A percentile compares a stretch with the other conserved stretches of the same genome.
These are phyloP conservation scores for Sander lucioperca DNA, from an alignment of 2,113 vertebrate species.

Conservation along the genomic window DNA sequence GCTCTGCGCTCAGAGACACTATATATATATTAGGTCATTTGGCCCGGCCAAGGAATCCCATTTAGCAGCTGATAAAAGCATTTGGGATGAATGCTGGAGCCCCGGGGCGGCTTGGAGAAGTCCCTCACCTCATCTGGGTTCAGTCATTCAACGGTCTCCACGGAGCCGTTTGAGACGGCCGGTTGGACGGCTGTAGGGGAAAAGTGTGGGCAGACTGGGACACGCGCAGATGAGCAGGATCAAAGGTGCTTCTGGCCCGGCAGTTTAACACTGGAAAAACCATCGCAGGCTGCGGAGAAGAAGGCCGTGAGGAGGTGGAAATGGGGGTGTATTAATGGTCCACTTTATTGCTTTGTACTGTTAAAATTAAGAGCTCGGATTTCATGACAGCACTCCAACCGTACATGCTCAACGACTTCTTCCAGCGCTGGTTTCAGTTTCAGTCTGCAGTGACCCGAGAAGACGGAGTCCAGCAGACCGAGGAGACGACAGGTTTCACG, in stretches of 20 bases:
- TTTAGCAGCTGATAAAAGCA: conserved; percentile 79
- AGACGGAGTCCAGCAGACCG: neutral
- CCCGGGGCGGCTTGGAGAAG: conserved; percentile 49
- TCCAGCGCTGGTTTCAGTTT: conserved; percentile 20
- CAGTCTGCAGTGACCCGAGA: conserved; percentile 8
- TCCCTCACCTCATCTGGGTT: conserved; percentile 66
- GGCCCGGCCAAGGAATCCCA: conserved; percentile 32
- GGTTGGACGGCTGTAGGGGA: conserved; percentile 64
- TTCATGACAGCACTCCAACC: conserved; percentile 64
- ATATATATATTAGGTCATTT: conserved; percentile 55
- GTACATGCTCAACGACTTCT: conserved; percentile 9
- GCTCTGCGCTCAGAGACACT: conserved; percentile 1
- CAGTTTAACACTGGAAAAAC: conserved; percentile 73
- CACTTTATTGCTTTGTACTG: conserved; percentile 68
- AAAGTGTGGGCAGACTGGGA: conserved; percentile 74
- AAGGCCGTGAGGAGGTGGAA: conserved; percentile 30
- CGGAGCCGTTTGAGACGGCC: conserved; percentile 51
- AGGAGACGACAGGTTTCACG: conserved; percentile 9
- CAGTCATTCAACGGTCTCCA: conserved; percentile 50
- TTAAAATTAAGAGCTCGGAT: conserved; percentile 70
- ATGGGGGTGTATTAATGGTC: conserved; percentile 55
- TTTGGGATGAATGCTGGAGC: conserved; percentile 45
- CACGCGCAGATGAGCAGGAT: conserved; percentile 77
- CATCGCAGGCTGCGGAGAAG: conserved; percentile 62
- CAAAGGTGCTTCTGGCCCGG: conserved; percentile 72